Base-by-base conservation (phyloP, 1,140 invertebrate genomes). In the Drosophila saltans region DNA sequence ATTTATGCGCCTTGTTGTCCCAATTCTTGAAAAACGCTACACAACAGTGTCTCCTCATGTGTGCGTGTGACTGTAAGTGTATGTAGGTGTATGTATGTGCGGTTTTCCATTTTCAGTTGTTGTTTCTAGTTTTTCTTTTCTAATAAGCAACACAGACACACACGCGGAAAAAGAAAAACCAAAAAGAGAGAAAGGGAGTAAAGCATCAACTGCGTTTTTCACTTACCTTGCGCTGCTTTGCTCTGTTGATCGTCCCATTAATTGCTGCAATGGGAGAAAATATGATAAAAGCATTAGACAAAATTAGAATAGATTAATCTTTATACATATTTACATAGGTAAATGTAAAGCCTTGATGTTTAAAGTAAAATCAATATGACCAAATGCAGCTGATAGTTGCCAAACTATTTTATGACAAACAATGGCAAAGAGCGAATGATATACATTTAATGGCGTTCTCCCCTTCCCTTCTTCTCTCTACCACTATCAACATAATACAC, bases 1-100 rank as follows among this genome's bases (percentile, higher is more conserved):
- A 90, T 90, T 89, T 89, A 88, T 88, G 84, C 84, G 78, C 76
- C 84, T 89, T 73, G 84, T 80, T 81, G 84, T 88, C 80, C 84
- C 84, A 88, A 88, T 88, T 88, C 84, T 88, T 78, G 68, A 78
- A 78, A 81, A 81, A 80, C 72, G 57, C 83, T 83, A 78, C 80
- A 73, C 71, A 66, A 67, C 52, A 66, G 41, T 40, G 33, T 40
- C 40, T 45, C 28, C 40, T 45, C 28, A 26, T 56, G 36, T 52
- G 45, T 70, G 45, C 74, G 72, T 58, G 73, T 65, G 56, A 39
- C 61, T 48, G 36, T 59, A 11, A 58, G 55, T 69, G 41, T 77
- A 36, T 61, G 58, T 52, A 52, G 9, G 26, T 33, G 24, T 72
- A 36, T 65, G 40, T 79, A 39, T 60, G 21, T 58, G 66, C 48